Base-by-base conservation (phyloP, 2,113 vertebrate genomes). In the Mus spicilegus region DNA sequence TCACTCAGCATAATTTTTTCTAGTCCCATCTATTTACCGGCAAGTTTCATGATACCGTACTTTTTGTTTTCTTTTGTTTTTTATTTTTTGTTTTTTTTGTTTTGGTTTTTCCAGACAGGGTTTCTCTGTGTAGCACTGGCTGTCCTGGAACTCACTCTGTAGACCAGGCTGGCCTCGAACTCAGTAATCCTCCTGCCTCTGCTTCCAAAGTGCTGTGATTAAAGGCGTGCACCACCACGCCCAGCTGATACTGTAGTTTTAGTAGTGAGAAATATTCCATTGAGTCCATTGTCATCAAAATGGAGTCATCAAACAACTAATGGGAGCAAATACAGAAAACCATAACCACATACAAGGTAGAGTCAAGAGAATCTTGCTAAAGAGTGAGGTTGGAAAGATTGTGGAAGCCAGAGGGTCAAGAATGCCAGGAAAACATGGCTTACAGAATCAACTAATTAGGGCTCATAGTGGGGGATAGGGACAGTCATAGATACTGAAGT, bases 391-490 rank as follows among this genome's bases (percentile, higher is more conserved):
- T 20, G 70, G 3, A 72, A 72, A n/a, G 36, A n/a, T 72, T 72
- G 6, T 73, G 9, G 72, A 20, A 73, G n/a, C 19, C 72, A 73
- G 72, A 39, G 7, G 19, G 7, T 73, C 7, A n/a, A 39, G n/a
- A 39, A 73, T 7, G 20, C 70, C n/a, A 73, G 9, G 3, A 11
- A 20, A 73, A 73, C n/a, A 73, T 39, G n/a, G n/a, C n/a, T 22
- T 39, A 73, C 3, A 42, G 8, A 73, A 73, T 22, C 19, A 73
- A 39, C n/a, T 11, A 73, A 73, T 20, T 8, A 42, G n/a, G n/a
- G 0, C n/a, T 39, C 19, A 22, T 42, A 11, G 56, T 19, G 16
- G 16, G 3, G n/a, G 9, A 7, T 3, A 20, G 9, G 7, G 2
- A 12, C 4, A 8, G 26, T 19, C 19, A 73, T 19, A 39, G 70